A percentile compares a stretch with the other conserved stretches of the same genome.
These are phyloP conservation scores for Fukomys damarensis DNA, from an alignment of 2,113 vertebrate species.

Conservation along the genomic window DNA sequence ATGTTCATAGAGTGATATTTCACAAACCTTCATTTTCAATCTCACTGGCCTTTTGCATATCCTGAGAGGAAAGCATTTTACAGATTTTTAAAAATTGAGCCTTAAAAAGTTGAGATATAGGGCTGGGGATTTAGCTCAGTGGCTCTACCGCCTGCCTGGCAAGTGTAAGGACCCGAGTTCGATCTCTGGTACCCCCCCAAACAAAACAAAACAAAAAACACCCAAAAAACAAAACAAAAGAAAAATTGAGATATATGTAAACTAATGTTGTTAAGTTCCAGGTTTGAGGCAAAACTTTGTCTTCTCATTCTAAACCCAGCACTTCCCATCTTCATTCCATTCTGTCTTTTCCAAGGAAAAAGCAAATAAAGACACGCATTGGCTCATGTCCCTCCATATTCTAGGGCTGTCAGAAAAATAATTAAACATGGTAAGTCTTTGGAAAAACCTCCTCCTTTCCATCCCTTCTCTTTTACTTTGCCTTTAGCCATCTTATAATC, in stretches of 20 bases:
- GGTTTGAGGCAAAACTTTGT: not conserved
- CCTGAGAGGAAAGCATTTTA: not conserved
- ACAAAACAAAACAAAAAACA: too few species aligned
- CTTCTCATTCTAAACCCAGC: not conserved
- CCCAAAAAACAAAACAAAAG: too few species aligned
- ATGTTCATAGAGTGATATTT: not conserved
- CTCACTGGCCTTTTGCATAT: not conserved
- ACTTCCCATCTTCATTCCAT: not conserved
- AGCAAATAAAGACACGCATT: not conserved
- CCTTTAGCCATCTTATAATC: not conserved
- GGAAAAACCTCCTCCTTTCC: not conserved
- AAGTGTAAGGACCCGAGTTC: too few species aligned
- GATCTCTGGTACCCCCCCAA: too few species aligned
- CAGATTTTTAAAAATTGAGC: not conserved
- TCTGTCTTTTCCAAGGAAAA: not conserved
- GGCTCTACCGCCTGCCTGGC: too few species aligned
- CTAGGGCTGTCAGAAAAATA: not conserved
- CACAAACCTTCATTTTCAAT: not conserved
- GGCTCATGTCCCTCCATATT: not conserved
- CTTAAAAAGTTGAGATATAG: not conserved
- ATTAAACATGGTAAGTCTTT: not conserved
- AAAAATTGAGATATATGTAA: not conserved
- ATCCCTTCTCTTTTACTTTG: not conserved
- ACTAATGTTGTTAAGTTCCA: not conserved
- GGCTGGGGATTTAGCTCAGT: too few species aligned